Evolutionary conservation across 2,113 vertebrate species (phyloP).

Genomic region (Zosterops hypoxanthus): DNA sequence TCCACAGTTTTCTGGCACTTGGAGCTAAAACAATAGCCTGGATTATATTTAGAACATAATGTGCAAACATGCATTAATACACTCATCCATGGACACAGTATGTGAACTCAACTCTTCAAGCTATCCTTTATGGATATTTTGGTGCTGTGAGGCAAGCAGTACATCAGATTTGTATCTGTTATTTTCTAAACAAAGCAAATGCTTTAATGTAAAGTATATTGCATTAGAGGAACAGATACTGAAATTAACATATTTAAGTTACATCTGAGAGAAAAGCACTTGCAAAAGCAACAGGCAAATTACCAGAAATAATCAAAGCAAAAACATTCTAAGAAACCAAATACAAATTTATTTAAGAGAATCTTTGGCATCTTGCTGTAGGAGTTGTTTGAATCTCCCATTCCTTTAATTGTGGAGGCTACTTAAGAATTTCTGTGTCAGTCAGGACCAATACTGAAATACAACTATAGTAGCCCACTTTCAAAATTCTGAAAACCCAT

Average conservation of each 20-base stretch:
- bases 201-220: neutral
- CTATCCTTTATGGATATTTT: neutral
- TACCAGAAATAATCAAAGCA: conserved; percentile 42
- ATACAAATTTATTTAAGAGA: conserved; percentile 34
- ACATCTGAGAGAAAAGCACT: neutral
- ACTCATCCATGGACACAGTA: neutral
- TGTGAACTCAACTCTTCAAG: neutral
- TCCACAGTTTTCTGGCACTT: neutral
- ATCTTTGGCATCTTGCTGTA: conserved; percentile 12
- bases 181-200: neutral
- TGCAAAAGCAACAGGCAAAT: conserved; percentile 34
- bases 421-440: conserved; percentile 56
- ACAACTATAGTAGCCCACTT: conserved; percentile 52
- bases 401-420: conserved; percentile 22
- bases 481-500: conserved; percentile 74
- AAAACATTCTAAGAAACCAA: conserved; percentile 46
- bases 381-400: conserved; percentile 30
- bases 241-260: neutral
- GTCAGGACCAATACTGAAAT: conserved; percentile 32
- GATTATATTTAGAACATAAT: neutral
- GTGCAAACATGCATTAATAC: neutral
- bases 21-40: neutral
- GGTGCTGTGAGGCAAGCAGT: neutral
- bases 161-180: neutral
- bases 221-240: neutral